phyloP scores from a whole-genome alignment of 2,888 invertebrate species.

The Patella caerulea region DNA sequence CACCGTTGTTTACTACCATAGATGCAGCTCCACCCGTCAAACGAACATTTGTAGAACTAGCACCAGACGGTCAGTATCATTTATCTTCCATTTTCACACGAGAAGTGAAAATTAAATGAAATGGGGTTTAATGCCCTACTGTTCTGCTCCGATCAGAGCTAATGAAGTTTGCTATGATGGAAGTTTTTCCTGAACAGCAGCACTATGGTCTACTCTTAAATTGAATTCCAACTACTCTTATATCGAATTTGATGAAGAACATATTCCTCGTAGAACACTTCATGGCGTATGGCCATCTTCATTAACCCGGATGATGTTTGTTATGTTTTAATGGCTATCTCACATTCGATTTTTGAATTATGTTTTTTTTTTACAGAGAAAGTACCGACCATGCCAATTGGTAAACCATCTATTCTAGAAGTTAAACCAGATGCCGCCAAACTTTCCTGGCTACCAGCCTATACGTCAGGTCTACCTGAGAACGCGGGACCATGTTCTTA shows the following conservation, averaged over 20 bases:
- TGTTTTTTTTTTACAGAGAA: conserved; percentile 34
- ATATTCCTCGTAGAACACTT: too few species aligned
- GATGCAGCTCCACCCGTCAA: conserved; percentile 17
- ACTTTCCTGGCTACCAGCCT: conserved; percentile 61
- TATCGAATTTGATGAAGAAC: too few species aligned
- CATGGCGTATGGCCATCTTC: too few species aligned
- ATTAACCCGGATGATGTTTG: neutral
- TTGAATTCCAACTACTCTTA: too few species aligned
- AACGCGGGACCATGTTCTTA: conserved; percentile 59
- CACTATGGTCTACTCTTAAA: too few species aligned
- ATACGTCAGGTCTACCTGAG: conserved; percentile 49
- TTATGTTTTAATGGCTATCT: neutral
- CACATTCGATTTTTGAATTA: neutral
- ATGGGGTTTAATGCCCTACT: too few species aligned
- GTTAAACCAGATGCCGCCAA: conserved; percentile 50
- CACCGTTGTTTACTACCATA: conserved; percentile 21
- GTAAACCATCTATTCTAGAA: conserved; percentile 54
- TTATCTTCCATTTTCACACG: neutral
- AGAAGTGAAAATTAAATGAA: too few species aligned
- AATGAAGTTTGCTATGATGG: too few species aligned
- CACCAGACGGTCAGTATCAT: conserved; percentile 29
- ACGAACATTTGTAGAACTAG: conserved; percentile 19
- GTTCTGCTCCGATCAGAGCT: too few species aligned
- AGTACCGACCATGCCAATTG: conserved; percentile 55
- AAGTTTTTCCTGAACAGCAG: too few species aligned